Base-by-base conservation (phyloP, 2,888 invertebrate species). In the Campoletis raptor region DNA sequence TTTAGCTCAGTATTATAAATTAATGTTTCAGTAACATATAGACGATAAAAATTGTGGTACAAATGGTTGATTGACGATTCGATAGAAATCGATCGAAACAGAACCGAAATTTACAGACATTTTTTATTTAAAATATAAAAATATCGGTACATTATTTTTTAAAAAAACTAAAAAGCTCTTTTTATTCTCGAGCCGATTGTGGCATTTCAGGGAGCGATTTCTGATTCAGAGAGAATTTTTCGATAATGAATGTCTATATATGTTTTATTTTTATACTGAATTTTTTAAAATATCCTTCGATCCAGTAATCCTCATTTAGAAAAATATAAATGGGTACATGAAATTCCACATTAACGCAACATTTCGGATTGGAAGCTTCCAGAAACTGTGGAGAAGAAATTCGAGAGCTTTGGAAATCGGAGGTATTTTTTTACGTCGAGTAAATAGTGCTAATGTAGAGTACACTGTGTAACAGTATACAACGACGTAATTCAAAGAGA, bases 361-460 rank as follows among this genome's bases (percentile, higher is more conserved):
- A 52, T 42, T 37, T 40, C 9, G 9, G 21, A 61, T 61, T 61
- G 12, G 0, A 21, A 42, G 69, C 69, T 45, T 61, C 4, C 12
- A 42, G 24, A 37, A 21, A 24, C 12, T 45, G 10, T 5, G 15
- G 15, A 66, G 15, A 66, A 64, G 72, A 70, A 70, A 64, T 57
- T 72, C 48, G 57, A 66, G 67, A 66, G n/a, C 67, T 66, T 73
- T 45, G 45, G 64, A 36, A 54, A 37, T 45, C 10, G 7, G 40
- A 52, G n/a, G 77, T 69, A 72, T 77, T 83, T n/a, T 72, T 83
- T 69, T 40, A n/a, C 45, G 48, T 69, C 40, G 24, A 5, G 54
- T 61, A 72, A 80, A 80, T 61, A 48, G 57, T 36, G 45, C 61
- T 72, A 72, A 57, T 57, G 57, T 42, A 57, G 57, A 42, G 57